Percentiles rank a stretch among this genome's conserved stretches.
These are phyloP conservation scores for Nycticebus coucang DNA, from an alignment of 2,113 vertebrate genomes.

Conservation along the genomic window DNA sequence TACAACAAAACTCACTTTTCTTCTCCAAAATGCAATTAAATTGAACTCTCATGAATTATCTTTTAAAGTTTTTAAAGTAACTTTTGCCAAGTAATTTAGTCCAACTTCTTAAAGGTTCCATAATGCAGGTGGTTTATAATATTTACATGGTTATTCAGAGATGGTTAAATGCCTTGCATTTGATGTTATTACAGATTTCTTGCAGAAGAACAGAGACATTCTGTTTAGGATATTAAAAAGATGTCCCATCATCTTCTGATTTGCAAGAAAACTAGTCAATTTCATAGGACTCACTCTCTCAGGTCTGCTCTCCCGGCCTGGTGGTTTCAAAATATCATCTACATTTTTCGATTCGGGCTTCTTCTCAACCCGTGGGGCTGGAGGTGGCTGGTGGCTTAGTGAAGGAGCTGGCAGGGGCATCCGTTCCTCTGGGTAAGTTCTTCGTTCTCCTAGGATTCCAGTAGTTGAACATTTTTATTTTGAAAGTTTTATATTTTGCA, in stretches of 20 bases:
- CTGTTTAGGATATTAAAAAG: background rate
- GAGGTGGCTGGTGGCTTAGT: conserved; percentile 89
- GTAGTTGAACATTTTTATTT: conserved; percentile 77
- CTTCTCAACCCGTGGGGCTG: conserved; percentile 92
- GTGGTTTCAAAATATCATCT: conserved; percentile 96
- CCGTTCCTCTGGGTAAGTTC: conserved; percentile 94
- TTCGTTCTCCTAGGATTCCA: conserved; percentile 90
- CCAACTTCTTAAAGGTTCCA: conserved; percentile 19
- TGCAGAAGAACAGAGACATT: conserved; percentile 39
- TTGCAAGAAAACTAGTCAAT: conserved; percentile 35
- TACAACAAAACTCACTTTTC: conserved; percentile 46
- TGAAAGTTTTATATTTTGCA: conserved; percentile 55
- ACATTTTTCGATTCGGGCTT: conserved; percentile 98
- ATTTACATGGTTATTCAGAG: conserved; percentile 4
- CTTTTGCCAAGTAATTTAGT: conserved; percentile 13
- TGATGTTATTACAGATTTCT: background rate
- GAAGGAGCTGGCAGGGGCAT: conserved; percentile 87
- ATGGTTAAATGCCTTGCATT: conserved; percentile 5
- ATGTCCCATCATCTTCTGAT: background rate
- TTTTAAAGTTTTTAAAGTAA: conserved; percentile 25
- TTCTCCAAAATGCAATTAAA: conserved; percentile 50
- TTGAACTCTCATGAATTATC: background rate
- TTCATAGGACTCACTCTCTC: conserved; percentile 89
- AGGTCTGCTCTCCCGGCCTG: conserved; percentile 93
- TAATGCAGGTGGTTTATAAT: background rate